These are phyloP conservation scores for Mesitornis unicolor DNA, from an alignment of 2,113 vertebrate genomes.

Conservation along the genomic window DNA sequence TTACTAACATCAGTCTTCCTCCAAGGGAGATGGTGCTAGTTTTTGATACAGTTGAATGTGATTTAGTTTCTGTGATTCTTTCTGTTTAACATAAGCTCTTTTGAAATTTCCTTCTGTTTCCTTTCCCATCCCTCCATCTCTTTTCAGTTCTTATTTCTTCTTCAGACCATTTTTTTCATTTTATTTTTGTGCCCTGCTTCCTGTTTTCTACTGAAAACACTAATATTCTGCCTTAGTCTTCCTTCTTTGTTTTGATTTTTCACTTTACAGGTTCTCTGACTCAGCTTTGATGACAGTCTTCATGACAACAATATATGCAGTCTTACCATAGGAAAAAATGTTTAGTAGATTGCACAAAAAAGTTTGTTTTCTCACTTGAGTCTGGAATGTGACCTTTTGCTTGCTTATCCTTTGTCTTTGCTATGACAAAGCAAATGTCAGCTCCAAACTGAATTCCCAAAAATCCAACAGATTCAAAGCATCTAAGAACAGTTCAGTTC, in stretches of 20 bases:
- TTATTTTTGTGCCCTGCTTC: not conserved
- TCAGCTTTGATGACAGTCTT: not conserved
- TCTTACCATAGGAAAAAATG: too few relatives aligned
- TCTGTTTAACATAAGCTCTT: not conserved
- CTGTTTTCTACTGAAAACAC: not conserved
- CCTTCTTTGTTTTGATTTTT: not conserved
- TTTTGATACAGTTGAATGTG: not conserved
- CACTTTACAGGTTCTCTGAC: not conserved
- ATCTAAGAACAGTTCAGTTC: not conserved
- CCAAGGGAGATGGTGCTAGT: fast-evolving
- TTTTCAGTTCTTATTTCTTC: not conserved
- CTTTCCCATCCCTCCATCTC: not conserved
- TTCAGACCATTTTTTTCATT: not conserved
- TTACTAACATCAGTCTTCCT: not conserved
- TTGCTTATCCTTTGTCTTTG: not conserved
- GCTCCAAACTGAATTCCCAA: not conserved
- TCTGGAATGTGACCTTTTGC: not conserved
- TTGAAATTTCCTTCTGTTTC: not conserved
- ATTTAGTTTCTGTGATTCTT: not conserved
- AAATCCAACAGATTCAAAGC: not conserved
- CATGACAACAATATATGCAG: not conserved
- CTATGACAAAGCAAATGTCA: not conserved
- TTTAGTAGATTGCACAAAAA: not conserved
- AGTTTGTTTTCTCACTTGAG: not conserved
- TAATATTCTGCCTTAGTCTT: not conserved